Evolutionary conservation across 2,113 vertebrate genomes (phyloP), one percentile per base, ranked within the genome.

Genomic region (Etia nguti): DNA sequence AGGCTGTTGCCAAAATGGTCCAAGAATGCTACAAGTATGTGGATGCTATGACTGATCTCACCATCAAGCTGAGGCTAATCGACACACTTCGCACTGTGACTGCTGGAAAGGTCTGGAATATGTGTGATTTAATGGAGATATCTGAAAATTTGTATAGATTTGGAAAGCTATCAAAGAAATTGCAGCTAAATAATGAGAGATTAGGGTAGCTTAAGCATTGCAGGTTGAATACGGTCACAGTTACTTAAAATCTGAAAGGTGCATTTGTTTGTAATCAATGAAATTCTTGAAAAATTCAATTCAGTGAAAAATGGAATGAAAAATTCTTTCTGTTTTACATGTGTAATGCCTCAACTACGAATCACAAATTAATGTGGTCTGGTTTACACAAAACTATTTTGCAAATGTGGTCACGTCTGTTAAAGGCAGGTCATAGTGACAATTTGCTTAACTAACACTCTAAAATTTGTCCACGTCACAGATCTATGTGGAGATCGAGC

Each of bases 1-100:
- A 99, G 98, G 99, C 99, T 92, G 99, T 99, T 95, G 98, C 98
- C 88, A 99, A 99, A 96, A 99, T 99, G 99, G 99, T 99, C 87
- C 99, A 99, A 83, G 98, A 99, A 95, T 99, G 98, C 95, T 99
- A 98, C 94, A 97, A 97, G 77, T 99, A 99, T 0, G 98, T 99
- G 62, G 98, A 99, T 81, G 93, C 97, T 82, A 89, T 98, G 90
- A 97, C 96, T 90, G 98, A 99, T 91, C 92, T 98, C 31, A 96
- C 98, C 3, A 96, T 98, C 94, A 99, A 99, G 95, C 96, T 99
- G 91, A 95, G 97, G 65, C 95, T 99, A 80, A 99, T 99, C 13
- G 99, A 99, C 94, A 99, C 98, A 0, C 97, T 99, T 84, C 96
- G 99, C 50, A 99, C 98, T 50, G 98, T 99, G 80, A 99, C 99